Base-by-base conservation (phyloP, 2,113 vertebrate species). In the Pelecanoides urinatrix region DNA sequence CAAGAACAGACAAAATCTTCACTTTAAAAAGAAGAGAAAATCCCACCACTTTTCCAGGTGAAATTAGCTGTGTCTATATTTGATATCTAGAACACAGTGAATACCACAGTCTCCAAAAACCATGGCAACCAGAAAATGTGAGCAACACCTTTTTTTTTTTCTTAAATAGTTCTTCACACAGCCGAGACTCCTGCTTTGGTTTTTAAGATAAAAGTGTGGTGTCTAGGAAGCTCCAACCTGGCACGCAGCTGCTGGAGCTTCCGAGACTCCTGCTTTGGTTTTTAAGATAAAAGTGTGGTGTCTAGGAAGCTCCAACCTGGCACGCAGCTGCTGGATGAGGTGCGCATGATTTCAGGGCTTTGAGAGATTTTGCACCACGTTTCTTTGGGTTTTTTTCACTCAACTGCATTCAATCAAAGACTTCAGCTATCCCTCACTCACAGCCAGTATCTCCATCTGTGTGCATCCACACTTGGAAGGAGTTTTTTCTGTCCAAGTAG, bases 51-150 rank as follows among this genome's bases (percentile, higher is more conserved):
- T 74, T 80, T 76, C 22, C 76, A 92, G 88, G 90, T 88, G 90
- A 90, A 94, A 94, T 83, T 58, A 92, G 17, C n/a, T 88, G 16
- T 53, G 27, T 58, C 81, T 92, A 1, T 49, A 83, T 65, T 82
- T 13, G 7, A 29, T 49, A 62, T 16, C 25, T 38, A 56, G 50
- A 95, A 70, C 2, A 10, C 63, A 66, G 25, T 27, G 42, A 90
- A 70, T 71, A 45, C 9, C 50, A 83, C 3, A 2, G 18, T 59
- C 86, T 79, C 63, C 10, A 66, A 92, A 94, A 96, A 78, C 75
- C 86, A 92, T 90, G 75, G 92, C 75, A 97, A 96, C 90, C 42
- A 81, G 73, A 80, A 93, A 88, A 94, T 80, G 22, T 38, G 50
- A 92, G 63, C 45, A 94, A n/a, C 7, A 10, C 7, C 2, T 4